Evolutionary conservation across 2,888 invertebrate genomes (phyloP).

Genomic region (Thereva unica): DNA sequence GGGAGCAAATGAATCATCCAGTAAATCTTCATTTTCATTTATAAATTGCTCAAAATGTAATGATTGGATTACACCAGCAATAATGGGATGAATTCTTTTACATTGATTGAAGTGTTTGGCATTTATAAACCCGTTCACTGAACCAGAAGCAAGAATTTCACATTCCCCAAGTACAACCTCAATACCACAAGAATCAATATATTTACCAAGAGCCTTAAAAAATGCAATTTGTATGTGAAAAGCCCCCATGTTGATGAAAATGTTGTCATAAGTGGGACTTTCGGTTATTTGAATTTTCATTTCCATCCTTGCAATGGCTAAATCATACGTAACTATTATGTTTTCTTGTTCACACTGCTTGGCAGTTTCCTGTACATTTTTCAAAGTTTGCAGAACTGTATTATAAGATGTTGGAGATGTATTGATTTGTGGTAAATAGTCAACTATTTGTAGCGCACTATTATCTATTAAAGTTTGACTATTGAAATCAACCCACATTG

Average conservation of each 20-base stretch:
- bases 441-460: constrained; percentile 46
- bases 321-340: constrained; percentile 47
- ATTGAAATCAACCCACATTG: constrained; percentile 49
- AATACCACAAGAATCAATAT: constrained; percentile 47
- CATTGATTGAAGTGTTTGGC: constrained; percentile 34
- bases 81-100: constrained; percentile 29
- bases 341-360: constrained; percentile 44
- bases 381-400: constrained; percentile 47
- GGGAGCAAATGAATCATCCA: background rate
- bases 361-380: constrained; percentile 44
- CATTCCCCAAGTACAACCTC: too few relatives aligned
- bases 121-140: background rate
- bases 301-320: constrained; percentile 47
- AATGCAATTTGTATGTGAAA: constrained; percentile 49
- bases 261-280: constrained; percentile 47
- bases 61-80: background rate
- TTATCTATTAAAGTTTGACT: constrained; percentile 45
- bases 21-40: constrained; percentile 1
- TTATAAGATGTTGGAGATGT: too few relatives aligned
- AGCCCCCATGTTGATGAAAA: constrained; percentile 51
- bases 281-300: constrained; percentile 47
- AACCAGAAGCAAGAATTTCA: too few relatives aligned
- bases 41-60: constrained; percentile 2
- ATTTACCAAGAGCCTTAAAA: constrained; percentile 49
- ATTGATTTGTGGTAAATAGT: constrained; percentile 49